phyloP scores from a whole-genome alignment of 2,888 invertebrate species.

The Scaptomyza cyrtandrae region DNA sequence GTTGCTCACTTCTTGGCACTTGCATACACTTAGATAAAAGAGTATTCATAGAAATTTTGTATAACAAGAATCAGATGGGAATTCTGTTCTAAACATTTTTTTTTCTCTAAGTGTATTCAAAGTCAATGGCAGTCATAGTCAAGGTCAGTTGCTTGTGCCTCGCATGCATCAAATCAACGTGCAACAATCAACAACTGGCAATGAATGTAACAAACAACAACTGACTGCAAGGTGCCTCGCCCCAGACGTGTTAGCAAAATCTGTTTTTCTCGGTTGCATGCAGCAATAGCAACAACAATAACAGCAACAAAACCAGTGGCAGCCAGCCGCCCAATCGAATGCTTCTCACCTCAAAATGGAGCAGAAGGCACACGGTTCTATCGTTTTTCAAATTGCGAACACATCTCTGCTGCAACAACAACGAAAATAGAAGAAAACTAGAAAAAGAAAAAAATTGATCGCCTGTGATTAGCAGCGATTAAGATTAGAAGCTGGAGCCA shows the following conservation, averaged over 20 bases:
- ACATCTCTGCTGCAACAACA: constrained; percentile 43
- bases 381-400: constrained; percentile 70
- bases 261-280: constrained; percentile 46
- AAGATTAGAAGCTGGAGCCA: constrained; percentile 68
- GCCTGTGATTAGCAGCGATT: constrained; percentile 78
- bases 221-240: constrained; percentile 75
- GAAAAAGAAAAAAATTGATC: constrained; percentile 62
- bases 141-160: constrained; percentile 67
- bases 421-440: constrained; percentile 8
- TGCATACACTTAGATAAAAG: not conserved
- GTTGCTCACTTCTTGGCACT: constrained; percentile 22
- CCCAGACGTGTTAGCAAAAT: constrained; percentile 67
- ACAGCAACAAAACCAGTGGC: constrained; percentile 14
- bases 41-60: too few species aligned
- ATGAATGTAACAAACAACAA: constrained; percentile 7
- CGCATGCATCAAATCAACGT: constrained; percentile 74
- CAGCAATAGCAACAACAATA: constrained; percentile 25
- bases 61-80: not conserved
- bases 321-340: constrained; percentile 65
- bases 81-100: not conserved
- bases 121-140: constrained; percentile 64
- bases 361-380: constrained; percentile 67
- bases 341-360: constrained; percentile 75
- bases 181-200: constrained; percentile 59
- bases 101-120: constrained; percentile 17